Conservation (phyloP, 2,888 invertebrate genomes). For the Chouioia cunea region DNA sequence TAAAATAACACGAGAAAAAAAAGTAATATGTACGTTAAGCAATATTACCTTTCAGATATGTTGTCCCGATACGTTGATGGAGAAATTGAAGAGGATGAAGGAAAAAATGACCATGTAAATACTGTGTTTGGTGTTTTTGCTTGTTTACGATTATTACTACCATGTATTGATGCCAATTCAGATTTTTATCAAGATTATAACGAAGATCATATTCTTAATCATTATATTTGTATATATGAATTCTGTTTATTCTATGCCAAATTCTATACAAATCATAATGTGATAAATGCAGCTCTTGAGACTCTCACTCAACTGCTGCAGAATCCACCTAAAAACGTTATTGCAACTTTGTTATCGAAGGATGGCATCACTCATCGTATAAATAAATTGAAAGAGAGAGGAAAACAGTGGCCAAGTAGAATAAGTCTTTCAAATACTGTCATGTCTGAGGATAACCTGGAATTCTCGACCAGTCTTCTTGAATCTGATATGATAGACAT, state of each 20-base stretch:
- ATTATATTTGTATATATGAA: slow-evolving; percentile 78
- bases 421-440: slow-evolving; percentile 57
- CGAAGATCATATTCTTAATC: slow-evolving; percentile 55
- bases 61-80: slow-evolving; percentile 46
- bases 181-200: slow-evolving; percentile 48
- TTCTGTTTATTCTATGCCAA: slow-evolving; percentile 79
- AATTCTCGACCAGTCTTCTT: slow-evolving; percentile 55
- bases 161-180: slow-evolving; percentile 67
- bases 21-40: neutral
- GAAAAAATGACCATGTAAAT: slow-evolving; percentile 56
- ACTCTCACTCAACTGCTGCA: slow-evolving; percentile 71
- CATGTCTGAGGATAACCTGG: slow-evolving; percentile 53
- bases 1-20: neutral
- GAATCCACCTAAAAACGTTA: slow-evolving; percentile 68
- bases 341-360: slow-evolving; percentile 67
- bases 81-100: slow-evolving; percentile 41
- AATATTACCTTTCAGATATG: slow-evolving; percentile 44
- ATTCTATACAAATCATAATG: slow-evolving; percentile 84
- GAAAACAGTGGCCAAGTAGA: slow-evolving; percentile 52
- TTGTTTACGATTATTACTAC: slow-evolving; percentile 76
- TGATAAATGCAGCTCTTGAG: slow-evolving; percentile 90
- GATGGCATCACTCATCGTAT: slow-evolving; percentile 66
- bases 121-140: slow-evolving; percentile 77
- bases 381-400: slow-evolving; percentile 49
- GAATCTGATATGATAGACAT: slow-evolving; percentile 55